A percentile compares a stretch with the other conserved stretches of the same genome.
phyloP scores from a whole-genome alignment of 2,888 invertebrate species.

The Caenorhabditis auriculariae region DNA sequence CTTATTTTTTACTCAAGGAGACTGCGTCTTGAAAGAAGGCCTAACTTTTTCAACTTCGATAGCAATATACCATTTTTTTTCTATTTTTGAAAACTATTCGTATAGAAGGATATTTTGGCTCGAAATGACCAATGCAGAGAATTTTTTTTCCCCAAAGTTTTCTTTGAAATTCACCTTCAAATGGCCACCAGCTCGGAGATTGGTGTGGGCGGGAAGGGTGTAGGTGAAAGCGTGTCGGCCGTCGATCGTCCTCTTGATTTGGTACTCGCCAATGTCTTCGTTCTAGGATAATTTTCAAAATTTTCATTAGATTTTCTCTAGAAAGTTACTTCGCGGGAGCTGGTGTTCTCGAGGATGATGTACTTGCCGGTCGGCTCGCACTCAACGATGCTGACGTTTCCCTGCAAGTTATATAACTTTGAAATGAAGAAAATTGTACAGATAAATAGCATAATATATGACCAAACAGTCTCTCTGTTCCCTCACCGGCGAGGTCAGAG shows the following conservation, averaged over 20 bases:
- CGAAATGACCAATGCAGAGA: neutral
- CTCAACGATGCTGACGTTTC: slow-evolving; percentile 66
- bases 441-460: too few species aligned
- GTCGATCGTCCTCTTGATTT: slow-evolving; percentile 24
- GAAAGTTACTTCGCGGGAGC: slow-evolving; percentile 40
- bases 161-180: slow-evolving; percentile 4
- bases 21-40: too few species aligned
- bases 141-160: neutral
- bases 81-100: too few species aligned
- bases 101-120: too few species aligned
- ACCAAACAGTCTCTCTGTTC: too few species aligned
- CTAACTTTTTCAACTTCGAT: too few species aligned
- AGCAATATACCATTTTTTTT: too few species aligned
- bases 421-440: too few species aligned
- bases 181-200: slow-evolving; percentile 16
- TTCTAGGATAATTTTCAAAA: slow-evolving; percentile 4
- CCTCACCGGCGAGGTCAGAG: too few species aligned
- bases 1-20: too few species aligned
- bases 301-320: neutral
- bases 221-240: slow-evolving; percentile 18
- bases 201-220: slow-evolving; percentile 9
- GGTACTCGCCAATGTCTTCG: slow-evolving; percentile 18
- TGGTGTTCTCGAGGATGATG: slow-evolving; percentile 67
- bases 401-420: slow-evolving; percentile 63
- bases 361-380: slow-evolving; percentile 67